Percentiles rank a stretch among this genome's conserved stretches.
Evolutionary conservation across 2,113 vertebrate genomes (phyloP).

Genomic region (Erythrolamprus reginae): DNA sequence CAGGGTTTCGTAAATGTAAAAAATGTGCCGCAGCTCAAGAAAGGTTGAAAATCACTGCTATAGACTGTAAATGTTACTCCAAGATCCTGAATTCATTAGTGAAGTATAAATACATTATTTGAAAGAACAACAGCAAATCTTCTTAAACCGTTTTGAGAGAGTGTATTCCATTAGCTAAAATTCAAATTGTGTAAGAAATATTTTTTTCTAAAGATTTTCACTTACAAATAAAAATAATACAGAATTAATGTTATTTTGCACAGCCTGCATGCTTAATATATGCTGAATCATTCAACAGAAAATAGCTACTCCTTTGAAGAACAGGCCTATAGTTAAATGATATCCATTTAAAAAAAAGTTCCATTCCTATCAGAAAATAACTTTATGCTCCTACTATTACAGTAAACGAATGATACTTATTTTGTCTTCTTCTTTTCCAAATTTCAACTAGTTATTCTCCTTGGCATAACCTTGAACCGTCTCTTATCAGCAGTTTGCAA

Average conservation of each 20-base stretch:
- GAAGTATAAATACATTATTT: not conserved
- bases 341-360: not conserved
- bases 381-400: not conserved
- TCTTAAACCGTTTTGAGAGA: not conserved
- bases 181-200: not conserved
- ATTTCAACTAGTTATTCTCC: not conserved
- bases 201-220: not conserved
- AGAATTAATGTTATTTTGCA: not conserved
- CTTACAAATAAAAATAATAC: not conserved
- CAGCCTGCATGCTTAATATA: not conserved
- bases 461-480: not conserved
- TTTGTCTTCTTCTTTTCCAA: conserved; percentile 1
- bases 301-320: not conserved
- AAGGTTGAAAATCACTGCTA: no score
- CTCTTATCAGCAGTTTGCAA: not conserved
- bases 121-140: not conserved
- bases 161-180: not conserved
- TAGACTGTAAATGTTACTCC: not conserved
- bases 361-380: not conserved
- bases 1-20: no score
- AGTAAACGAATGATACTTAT: conserved; percentile 1
- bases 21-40: no score
- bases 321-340: not conserved
- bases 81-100: not conserved
- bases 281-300: not conserved